These are phyloP conservation scores for Mactromeris polynyma DNA, from an alignment of 2,888 invertebrate species.

Conservation along the genomic window DNA sequence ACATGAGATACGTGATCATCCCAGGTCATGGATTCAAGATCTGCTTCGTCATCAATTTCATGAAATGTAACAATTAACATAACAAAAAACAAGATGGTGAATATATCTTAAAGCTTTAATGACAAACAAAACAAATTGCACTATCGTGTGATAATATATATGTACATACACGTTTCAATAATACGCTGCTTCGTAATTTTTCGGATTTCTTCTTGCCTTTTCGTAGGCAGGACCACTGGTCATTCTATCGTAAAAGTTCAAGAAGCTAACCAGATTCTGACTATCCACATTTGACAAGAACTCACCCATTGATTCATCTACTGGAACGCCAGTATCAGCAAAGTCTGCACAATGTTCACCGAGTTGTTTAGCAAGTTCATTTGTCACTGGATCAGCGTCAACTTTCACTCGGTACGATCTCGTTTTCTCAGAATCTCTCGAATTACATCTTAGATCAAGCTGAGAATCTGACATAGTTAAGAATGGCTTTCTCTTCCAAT, in stretches of 20 bases:
- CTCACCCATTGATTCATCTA: conserved; percentile 67
- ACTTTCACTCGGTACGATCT: conserved; percentile 48
- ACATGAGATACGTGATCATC: too few relatives aligned
- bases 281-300: conserved; percentile 62
- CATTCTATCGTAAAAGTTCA: conserved; percentile 62
- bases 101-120: background rate
- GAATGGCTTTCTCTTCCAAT: conserved; percentile 57
- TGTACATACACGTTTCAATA: conserved; percentile 42
- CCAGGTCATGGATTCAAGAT: too few relatives aligned
- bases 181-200: conserved; percentile 57
- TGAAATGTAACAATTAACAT: too few relatives aligned
- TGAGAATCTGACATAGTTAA: conserved; percentile 55
- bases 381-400: conserved; percentile 28
- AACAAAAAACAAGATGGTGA: background rate
- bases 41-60: too few relatives aligned
- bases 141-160: background rate
- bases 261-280: conserved; percentile 59
- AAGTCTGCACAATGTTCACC: conserved; percentile 30
- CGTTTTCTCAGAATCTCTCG: background rate
- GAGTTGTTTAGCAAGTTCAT: conserved; percentile 28
- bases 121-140: conserved; percentile 7
- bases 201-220: conserved; percentile 45
- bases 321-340: conserved; percentile 46
- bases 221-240: conserved; percentile 51
- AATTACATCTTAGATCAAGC: conserved; percentile 30